These are phyloP conservation scores for Magallana ariakensis DNA, from an alignment of 1,140 invertebrate species.

Conservation along the genomic window DNA sequence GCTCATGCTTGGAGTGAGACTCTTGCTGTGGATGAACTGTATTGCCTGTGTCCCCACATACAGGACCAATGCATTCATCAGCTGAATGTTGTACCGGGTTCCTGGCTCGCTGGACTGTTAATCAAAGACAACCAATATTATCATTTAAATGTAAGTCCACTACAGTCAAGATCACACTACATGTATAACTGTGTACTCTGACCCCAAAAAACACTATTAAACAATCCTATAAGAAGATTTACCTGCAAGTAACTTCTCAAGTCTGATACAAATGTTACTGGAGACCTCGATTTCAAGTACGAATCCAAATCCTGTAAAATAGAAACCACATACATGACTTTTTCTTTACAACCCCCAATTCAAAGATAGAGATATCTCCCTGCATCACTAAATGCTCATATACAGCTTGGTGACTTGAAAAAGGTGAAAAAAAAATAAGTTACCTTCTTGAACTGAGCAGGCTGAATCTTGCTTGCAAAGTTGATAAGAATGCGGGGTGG, in stretches of 20 bases:
- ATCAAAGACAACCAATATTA: not conserved
- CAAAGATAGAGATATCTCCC: not conserved
- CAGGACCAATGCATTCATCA: constrained; percentile 98
- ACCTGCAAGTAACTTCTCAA: constrained; percentile 89
- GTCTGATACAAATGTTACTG: constrained; percentile 90
- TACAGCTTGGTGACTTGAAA: too few relatives aligned
- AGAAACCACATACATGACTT: not conserved
- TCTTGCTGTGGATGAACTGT: constrained; percentile 83
- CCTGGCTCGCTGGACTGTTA: constrained; percentile 88
- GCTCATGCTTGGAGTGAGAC: constrained; percentile 94
- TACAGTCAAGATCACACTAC: too few relatives aligned
- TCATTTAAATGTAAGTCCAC: too few relatives aligned
- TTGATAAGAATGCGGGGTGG: constrained; percentile 95
- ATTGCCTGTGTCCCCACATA: constrained; percentile 99
- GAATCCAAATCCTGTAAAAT: constrained; percentile 90
- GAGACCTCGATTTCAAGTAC: constrained; percentile 95
- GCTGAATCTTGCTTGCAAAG: constrained; percentile 92
- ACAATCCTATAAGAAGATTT: not conserved
- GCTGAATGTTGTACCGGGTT: constrained; percentile 94
- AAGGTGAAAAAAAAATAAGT: not conserved
- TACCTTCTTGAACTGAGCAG: constrained; percentile 91
- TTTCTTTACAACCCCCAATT: not conserved
- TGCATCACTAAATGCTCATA: too few relatives aligned
- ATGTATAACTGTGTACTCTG: too few relatives aligned
- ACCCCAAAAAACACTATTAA: too few relatives aligned